phyloP scores from a whole-genome alignment of 2,888 invertebrate species.

The Drosophila anomelani region DNA sequence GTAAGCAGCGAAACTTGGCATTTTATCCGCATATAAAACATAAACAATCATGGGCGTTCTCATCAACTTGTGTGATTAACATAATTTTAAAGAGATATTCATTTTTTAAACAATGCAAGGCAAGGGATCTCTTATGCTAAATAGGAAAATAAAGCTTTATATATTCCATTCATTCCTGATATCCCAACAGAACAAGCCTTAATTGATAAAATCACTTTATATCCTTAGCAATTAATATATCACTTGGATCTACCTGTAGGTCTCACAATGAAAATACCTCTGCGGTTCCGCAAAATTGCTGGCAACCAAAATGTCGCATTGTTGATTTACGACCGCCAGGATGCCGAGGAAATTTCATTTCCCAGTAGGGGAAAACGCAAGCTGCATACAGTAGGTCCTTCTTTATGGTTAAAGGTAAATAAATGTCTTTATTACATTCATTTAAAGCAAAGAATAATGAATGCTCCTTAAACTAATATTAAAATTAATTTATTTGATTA shows the following conservation, averaged over 20 bases:
- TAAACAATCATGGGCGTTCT: neutral
- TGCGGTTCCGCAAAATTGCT: constrained; percentile 1
- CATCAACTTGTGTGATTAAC: neutral
- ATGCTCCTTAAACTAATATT: neutral
- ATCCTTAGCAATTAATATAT: constrained; percentile 4
- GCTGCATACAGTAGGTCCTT: neutral
- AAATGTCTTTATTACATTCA: neutral
- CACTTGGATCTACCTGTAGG: neutral
- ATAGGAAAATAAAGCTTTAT: too few relatives aligned
- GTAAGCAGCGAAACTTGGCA: neutral
- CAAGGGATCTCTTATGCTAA: too few relatives aligned
- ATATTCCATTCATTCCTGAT: neutral
- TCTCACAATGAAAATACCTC: constrained; percentile 7
- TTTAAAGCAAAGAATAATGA: neutral
- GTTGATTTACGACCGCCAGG: constrained; percentile 20
- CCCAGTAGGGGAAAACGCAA: neutral
- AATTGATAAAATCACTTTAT: neutral
- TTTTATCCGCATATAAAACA: neutral
- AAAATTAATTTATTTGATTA: too few relatives aligned
- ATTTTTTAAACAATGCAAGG: neutral
- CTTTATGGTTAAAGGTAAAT: neutral
- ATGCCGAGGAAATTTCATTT: constrained; percentile 3
- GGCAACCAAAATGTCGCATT: constrained; percentile 19
- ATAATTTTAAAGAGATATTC: neutral
- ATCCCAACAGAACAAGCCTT: neutral